Base-by-base conservation (phyloP, 2,113 vertebrate genomes). In the Xenopus borealis region DNA sequence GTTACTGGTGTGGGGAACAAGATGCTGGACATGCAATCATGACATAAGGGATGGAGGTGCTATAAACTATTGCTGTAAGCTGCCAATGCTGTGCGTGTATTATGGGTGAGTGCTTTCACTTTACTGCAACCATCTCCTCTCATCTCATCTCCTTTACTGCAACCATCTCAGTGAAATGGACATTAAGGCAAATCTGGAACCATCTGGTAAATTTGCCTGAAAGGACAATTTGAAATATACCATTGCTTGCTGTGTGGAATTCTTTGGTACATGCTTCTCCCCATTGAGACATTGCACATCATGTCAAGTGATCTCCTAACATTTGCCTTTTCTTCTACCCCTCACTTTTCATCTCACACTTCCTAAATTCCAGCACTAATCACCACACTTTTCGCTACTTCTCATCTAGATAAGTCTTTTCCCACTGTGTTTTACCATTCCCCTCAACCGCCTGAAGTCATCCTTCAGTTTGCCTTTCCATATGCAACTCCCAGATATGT, bases 351-450 rank as follows among this genome's bases (percentile, higher is more conserved):
- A 12, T 27, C 47, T 50, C 1, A 50, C 47, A 20, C 11, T 23
- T 16, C 47, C 20, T 13, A 52, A 17, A 50, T 8, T 47, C 44
- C 64, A 45, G 44, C 12, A 14, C 2, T 46, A 27, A 17, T 11
- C 30, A 13, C 53, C 65, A 16, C 12, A 40, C 33, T 62, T 23
- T 62, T 90, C 89, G 12, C 1, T 10, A 55, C 50, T 71, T 18
- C 30, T 62, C 23, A 12, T 62, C 7, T 13, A 20, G 12, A 5
- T 23, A 23, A 33, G 3, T 33, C n/a, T n/a, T n/a, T n/a, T n/a
- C n/a, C n/a, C n/a, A n/a, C n/a, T n/a, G n/a, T n/a, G n/a, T 27
- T 27, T 27, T 27, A 27, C 1, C 33, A 4, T 40, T 40, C 20
- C 12, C 19, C 18, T 55, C 58, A 61, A 1, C 10, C 19, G 19